These are phyloP conservation scores for Epinotia bilunana DNA, from an alignment of 2,888 invertebrate species.

Conservation along the genomic window DNA sequence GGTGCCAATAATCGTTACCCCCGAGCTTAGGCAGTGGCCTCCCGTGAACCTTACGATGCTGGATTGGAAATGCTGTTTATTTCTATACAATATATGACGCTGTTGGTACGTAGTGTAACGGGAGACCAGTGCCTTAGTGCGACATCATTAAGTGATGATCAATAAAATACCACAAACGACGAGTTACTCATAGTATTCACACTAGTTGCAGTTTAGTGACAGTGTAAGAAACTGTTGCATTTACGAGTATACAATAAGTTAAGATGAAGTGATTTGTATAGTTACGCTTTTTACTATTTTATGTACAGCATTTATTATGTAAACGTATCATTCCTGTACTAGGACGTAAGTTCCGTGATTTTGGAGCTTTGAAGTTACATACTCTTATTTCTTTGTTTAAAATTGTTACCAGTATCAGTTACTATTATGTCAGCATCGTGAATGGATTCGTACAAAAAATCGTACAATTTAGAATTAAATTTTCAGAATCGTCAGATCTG, in stretches of 20 bases:
- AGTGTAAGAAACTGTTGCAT: slow-evolving; percentile 75
- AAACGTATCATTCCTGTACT: slow-evolving; percentile 77
- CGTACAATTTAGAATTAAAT: slow-evolving; percentile 56
- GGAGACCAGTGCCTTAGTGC: slow-evolving; percentile 48
- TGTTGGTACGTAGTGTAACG: neutral
- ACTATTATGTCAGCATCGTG: slow-evolving; percentile 59
- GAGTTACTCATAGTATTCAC: slow-evolving; percentile 72
- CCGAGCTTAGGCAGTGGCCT: slow-evolving; percentile 50
- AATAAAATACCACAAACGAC: slow-evolving; percentile 60
- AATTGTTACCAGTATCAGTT: slow-evolving; percentile 81
- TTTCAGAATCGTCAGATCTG: slow-evolving; percentile 43
- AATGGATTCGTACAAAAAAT: slow-evolving; percentile 45
- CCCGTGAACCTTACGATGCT: neutral
- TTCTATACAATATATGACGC: neutral
- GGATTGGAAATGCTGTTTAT: neutral
- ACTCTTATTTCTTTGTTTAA: slow-evolving; percentile 57
- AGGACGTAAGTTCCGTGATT: slow-evolving; percentile 51
- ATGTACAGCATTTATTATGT: slow-evolving; percentile 79
- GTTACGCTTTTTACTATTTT: slow-evolving; percentile 74
- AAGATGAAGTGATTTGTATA: slow-evolving; percentile 72
- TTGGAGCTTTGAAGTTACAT: slow-evolving; percentile 51
- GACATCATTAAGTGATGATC: slow-evolving; percentile 54
- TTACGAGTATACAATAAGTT: slow-evolving; percentile 71
- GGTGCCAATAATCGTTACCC: slow-evolving; percentile 72
- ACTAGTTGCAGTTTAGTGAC: slow-evolving; percentile 65